Evolutionary conservation across 1,140 invertebrate species (phyloP), one percentile per base, ranked within the genome.

Genomic region (Octopus bimaculoides): DNA sequence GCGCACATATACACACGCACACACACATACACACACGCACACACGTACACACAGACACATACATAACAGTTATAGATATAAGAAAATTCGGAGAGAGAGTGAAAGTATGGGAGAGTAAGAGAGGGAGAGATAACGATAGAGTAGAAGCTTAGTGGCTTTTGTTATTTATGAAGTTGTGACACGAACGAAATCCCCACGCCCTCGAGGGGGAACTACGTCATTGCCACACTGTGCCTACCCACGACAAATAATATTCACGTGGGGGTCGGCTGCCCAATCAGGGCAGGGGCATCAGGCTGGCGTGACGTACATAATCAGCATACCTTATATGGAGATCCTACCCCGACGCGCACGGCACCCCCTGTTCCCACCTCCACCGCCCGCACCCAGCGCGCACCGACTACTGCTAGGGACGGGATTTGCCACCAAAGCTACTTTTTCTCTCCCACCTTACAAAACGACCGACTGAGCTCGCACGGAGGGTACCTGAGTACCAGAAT

Each of bases 201-300:
- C 83, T 83, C 84, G 82, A 79, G 83, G 83, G 83, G 82, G 79
- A 83, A 82, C 78, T 83, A 84, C 82, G 82, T 83, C 82, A 83
- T 75, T 69, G 52, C 79, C 71, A 77, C 78, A 77, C 80, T 54
- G 81, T 81, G 79, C 80, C 83, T 82, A 84, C 85, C 84, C 83
- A 83, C 82, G 81, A 82, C 79, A 82, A 82, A 78, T 82, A 84
- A 78, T 75, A 82, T 83, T 82, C 85, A 86, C 85, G 85, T 86
- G 85, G 85, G 84, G 85, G 84, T 79, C 83, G 77, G 77, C 81
- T 83, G 77, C 81, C 85, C 85, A 84, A 86, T 85, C 83, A 83
- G 79, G 81, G 76, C 81, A 77, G 82, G 85, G 83, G 75, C 66
- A 71, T 6, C 75, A 81, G 79, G 81, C 83, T 81, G 82, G 79